phyloP scores from a whole-genome alignment of 2,888 invertebrate genomes.

The Neuroscelio doddi region DNA sequence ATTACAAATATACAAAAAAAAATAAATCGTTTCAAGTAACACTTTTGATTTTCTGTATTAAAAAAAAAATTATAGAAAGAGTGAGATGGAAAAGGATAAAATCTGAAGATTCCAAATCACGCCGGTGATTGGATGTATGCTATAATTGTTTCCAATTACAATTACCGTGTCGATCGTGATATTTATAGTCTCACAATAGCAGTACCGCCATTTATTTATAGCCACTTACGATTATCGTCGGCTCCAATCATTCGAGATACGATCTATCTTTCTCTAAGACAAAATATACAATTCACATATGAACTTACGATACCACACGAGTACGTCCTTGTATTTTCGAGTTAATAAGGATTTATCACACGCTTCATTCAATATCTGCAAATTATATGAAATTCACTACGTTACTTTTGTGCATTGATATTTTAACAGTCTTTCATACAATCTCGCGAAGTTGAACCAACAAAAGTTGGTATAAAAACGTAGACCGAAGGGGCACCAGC shows the following conservation, averaged over 20 bases:
- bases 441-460: too few species aligned
- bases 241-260: constrained; percentile 35
- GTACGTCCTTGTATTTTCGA: constrained; percentile 22
- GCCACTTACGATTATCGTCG: constrained; percentile 54
- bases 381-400: too few species aligned
- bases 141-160: constrained; percentile 58
- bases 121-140: constrained; percentile 22
- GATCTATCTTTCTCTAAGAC: constrained; percentile 45
- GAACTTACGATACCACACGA: constrained; percentile 37
- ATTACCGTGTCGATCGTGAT: constrained; percentile 44
- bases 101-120: constrained; percentile 16
- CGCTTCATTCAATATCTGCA: too few species aligned
- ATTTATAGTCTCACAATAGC: constrained; percentile 54
- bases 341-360: constrained; percentile 37
- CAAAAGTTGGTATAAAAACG: too few species aligned
- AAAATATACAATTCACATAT: constrained; percentile 34
- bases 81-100: constrained; percentile 7
- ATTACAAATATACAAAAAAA: too few species aligned
- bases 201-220: constrained; percentile 52
- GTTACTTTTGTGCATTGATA: too few species aligned
- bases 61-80: not conserved
- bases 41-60: not conserved
- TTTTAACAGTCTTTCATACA: too few species aligned
- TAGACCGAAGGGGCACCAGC: too few species aligned
- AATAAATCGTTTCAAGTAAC: too few species aligned